These are phyloP conservation scores for Chesias legatella DNA, from an alignment of 2,888 invertebrate species.

Conservation along the genomic window DNA sequence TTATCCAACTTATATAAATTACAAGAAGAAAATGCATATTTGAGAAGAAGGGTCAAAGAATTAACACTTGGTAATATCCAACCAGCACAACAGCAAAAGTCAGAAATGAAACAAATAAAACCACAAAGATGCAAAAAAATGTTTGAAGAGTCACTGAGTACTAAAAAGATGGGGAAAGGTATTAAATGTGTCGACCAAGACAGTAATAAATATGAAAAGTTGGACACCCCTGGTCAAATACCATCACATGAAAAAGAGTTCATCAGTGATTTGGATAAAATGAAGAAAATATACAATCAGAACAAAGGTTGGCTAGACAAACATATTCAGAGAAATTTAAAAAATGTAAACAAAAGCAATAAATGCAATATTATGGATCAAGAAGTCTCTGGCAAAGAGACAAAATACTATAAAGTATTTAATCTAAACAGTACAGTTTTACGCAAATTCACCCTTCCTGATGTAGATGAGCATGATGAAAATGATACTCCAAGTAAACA, in stretches of 20 bases:
- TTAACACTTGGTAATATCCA: conserved; percentile 50
- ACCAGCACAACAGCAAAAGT: conserved; percentile 42
- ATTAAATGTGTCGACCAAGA: conserved; percentile 63
- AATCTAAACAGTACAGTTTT: not conserved
- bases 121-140: conserved; percentile 63
- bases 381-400: conserved; percentile 2
- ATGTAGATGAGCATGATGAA: conserved; percentile 7
- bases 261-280: conserved; percentile 52
- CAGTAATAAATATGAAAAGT: conserved; percentile 27
- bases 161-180: conserved; percentile 46
- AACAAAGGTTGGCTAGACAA: conserved; percentile 68
- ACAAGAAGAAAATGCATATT: conserved; percentile 72
- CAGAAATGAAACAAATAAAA: conserved; percentile 43
- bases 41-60: conserved; percentile 65
- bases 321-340: conserved; percentile 54
- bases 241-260: conserved; percentile 57
- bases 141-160: conserved; percentile 64
- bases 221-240: conserved; percentile 37
- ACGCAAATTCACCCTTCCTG: conserved; percentile 7
- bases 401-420: conserved; percentile 1
- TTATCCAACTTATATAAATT: conserved; percentile 72
- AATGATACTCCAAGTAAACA: not conserved
- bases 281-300: conserved; percentile 59
- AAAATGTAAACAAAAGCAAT: conserved; percentile 23
- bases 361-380: conserved; percentile 6